These are phyloP conservation scores for Phenganax stokvisi DNA, from an alignment of 92 coral and sea anemone species.

Conservation along the genomic window DNA sequence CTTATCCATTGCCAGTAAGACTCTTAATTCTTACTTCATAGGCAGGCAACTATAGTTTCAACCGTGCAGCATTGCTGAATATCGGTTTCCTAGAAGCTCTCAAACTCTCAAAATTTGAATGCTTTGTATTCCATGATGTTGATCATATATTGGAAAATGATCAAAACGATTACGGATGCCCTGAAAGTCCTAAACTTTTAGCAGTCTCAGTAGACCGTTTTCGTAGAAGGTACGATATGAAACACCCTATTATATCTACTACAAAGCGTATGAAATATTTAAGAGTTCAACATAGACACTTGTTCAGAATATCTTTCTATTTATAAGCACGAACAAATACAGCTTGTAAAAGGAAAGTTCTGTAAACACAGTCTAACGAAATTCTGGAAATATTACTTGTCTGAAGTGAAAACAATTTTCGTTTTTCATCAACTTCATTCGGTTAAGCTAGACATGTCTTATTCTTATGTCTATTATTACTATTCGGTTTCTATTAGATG, in stretches of 20 bases:
- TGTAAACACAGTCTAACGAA: no score
- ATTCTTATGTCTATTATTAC: neutral
- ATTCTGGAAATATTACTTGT: no score
- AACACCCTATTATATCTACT: neutral
- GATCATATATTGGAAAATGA: conserved; percentile 89
- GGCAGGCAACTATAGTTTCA: conserved; percentile 59
- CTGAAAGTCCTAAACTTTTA: conserved; percentile 82
- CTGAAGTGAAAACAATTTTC: neutral
- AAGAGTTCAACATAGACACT: neutral
- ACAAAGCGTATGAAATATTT: neutral
- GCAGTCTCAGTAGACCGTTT: conserved; percentile 69
- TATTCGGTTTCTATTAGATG: conserved; percentile 36
- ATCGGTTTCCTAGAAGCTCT: conserved; percentile 83
- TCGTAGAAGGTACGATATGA: conserved; percentile 10
- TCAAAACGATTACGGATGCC: conserved; percentile 87
- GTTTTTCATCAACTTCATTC: neutral
- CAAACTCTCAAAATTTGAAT: conserved; percentile 57
- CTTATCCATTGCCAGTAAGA: neutral
- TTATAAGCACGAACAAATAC: neutral
- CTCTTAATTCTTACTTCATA: conserved; percentile 5
- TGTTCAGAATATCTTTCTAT: neutral
- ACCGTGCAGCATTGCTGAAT: conserved; percentile 90
- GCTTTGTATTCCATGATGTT: conserved; percentile 87
- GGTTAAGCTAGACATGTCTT: neutral
- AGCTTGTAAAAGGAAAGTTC: neutral